Percentiles rank a stretch among this genome's conserved stretches.
phyloP scores from a whole-genome alignment of 2,888 invertebrate species.

The Drosophila niveifrons region DNA sequence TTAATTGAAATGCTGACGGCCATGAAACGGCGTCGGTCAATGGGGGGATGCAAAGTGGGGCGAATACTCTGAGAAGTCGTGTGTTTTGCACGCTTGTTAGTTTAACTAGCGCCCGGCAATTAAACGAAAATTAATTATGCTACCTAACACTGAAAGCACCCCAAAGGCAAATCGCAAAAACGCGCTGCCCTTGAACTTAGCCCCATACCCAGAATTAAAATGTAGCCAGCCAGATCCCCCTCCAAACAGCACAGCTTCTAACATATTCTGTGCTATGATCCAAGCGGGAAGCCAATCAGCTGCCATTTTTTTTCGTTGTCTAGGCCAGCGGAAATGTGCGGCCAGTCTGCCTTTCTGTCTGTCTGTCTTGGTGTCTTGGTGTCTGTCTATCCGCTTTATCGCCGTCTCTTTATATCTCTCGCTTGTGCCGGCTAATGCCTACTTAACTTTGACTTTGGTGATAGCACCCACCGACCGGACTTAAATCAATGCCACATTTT shows the following conservation, averaged over 20 bases:
- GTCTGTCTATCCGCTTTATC: conserved; percentile 1
- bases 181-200: conserved; percentile 69
- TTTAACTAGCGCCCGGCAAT: conserved; percentile 79
- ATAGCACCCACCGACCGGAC: conserved; percentile 51
- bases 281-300: conserved; percentile 64
- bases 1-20: conserved; percentile 79
- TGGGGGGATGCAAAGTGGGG: background rate
- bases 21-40: conserved; percentile 34
- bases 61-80: conserved; percentile 42
- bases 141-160: conserved; percentile 52
- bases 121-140: conserved; percentile 78
- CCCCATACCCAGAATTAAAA: conserved; percentile 25
- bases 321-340: conserved; percentile 62
- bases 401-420: conserved; percentile 4
- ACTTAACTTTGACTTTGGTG: conserved; percentile 78
- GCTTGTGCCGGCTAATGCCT: conserved; percentile 60
- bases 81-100: conserved; percentile 74
- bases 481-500: conserved; percentile 68
- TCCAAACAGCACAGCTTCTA: no score
- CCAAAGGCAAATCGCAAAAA: conserved; percentile 48
- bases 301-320: conserved; percentile 48
- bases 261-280: background rate
- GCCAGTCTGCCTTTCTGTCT: conserved; percentile 6
- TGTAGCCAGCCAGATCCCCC: conserved; percentile 9
- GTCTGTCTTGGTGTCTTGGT: background rate